Evolutionary conservation across 2,888 invertebrate species (phyloP), one percentile per base, ranked within the genome.

Genomic region (Drosophila paranaensis): DNA sequence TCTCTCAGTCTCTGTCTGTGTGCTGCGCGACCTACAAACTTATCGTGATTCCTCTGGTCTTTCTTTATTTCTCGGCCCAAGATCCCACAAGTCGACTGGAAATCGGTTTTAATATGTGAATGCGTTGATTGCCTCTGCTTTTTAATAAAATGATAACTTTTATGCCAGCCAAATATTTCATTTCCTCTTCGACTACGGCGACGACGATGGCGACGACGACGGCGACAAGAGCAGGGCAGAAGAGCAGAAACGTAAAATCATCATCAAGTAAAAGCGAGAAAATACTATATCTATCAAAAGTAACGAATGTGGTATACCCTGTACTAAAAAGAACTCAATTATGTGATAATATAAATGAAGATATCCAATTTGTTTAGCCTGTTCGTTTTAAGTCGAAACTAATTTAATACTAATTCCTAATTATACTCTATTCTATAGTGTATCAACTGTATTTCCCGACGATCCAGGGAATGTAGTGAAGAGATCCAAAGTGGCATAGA

Each of bases 131-230:
- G 88, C 88, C 89, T 90, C 79, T 77, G 83, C 82, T 88, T 89
- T 89, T 87, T 90, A 90, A 91, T 91, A 89, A 91, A 91, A 91
- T 91, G 91, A 91, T 91, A 91, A 91, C 91, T 91, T 91, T 90
- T 83, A 82, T 85, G 81, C 88, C 91, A 91, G 91, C 91, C 91
- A 91, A 91, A 91, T 91, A 91, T 91, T 91, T 91, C 91, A 91
- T 91, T 91, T 91, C 88, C 89, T 90, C 83, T 90, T 69, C 65
- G 69, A 66, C 71, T 48, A 37, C 39, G 30, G 8, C 30, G 30
- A 67, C 65, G 82, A 67, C 86, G 86, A 63, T 71, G 74, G 30
- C 81, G 43, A 71, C 48, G 40, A 16, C 48, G 30, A 27, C 60
- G 55, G 69, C 48, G 51, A 55, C 56, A 58, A 58, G 58, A 58